Conservation (phyloP, 2,113 vertebrate genomes). For the Hyaena hyaena region DNA sequence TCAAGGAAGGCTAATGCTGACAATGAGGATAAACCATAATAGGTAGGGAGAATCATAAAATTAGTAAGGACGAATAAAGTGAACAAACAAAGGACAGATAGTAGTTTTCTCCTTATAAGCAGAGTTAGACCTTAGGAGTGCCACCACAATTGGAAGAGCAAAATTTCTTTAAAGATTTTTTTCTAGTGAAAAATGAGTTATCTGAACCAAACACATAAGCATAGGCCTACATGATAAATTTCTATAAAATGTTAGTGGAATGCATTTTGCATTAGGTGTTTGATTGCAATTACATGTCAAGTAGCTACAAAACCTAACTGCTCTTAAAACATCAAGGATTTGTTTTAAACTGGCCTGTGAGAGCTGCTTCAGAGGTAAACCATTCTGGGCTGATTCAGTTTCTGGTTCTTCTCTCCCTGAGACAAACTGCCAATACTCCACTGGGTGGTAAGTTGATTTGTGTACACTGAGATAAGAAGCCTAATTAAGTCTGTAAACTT, state of each 20-base stretch:
- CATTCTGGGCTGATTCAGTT: neutral
- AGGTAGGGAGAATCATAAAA: neutral
- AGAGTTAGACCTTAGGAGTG: neutral
- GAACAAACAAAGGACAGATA: neutral
- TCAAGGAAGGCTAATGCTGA: neutral
- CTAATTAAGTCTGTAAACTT: slow-evolving; percentile 32
- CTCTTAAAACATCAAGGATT: slow-evolving; percentile 64
- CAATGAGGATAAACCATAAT: neutral
- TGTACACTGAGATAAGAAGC: slow-evolving; percentile 45
- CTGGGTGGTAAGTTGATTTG: neutral
- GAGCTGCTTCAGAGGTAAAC: slow-evolving; percentile 44
- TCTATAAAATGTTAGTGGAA: slow-evolving; percentile 54
- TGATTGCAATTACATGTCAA: slow-evolving; percentile 59
- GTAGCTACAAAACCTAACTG: slow-evolving; percentile 53
- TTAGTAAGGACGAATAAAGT: neutral
- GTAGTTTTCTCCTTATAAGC: neutral
- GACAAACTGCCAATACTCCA: slow-evolving; percentile 19
- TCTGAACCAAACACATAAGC: slow-evolving; percentile 8
- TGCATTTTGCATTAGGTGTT: slow-evolving; percentile 32
- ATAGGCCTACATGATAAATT: slow-evolving; percentile 1
- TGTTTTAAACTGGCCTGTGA: slow-evolving; percentile 50
- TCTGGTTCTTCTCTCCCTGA: slow-evolving; percentile 41
- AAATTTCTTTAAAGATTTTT: slow-evolving; percentile 55
- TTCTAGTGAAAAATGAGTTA: slow-evolving; percentile 40
- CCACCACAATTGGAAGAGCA: neutral